Evolutionary conservation across 1,140 invertebrate genomes (phyloP).

Genomic region (Pemphigus obesinymphae): DNA sequence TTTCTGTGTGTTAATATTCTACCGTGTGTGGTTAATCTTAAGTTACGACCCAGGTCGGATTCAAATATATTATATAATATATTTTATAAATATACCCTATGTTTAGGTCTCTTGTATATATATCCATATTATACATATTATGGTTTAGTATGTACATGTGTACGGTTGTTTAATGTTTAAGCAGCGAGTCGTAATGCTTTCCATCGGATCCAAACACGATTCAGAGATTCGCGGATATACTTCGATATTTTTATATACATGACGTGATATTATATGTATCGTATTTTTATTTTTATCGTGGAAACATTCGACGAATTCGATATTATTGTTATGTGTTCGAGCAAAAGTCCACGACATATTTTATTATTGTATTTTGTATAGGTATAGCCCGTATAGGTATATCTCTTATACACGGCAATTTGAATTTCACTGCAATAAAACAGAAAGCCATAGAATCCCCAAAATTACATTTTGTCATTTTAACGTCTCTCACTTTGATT

Average conservation of each 20-base stretch:
- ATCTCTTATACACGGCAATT: neutral
- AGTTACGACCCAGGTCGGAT: too few species aligned
- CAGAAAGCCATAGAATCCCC: too few species aligned
- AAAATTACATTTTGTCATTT: neutral
- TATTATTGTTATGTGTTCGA: neutral
- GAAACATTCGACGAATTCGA: neutral
- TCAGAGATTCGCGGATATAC: neutral
- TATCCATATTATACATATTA: neutral
- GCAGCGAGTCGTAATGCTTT: neutral
- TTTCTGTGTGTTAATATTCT: too few species aligned
- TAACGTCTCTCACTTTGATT: neutral
- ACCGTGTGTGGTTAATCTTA: too few species aligned
- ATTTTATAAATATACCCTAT: too few species aligned
- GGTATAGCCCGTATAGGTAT: neutral
- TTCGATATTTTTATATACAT: neutral
- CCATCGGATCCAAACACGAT: neutral
- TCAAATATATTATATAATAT: too few species aligned
- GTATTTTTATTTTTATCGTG: neutral
- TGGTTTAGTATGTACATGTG: neutral
- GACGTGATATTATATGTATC: neutral
- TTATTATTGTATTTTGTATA: neutral
- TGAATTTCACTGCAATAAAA: neutral
- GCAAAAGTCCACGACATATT: neutral
- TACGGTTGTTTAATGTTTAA: neutral
- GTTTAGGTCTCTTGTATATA: too few species aligned